These are phyloP conservation scores for Ophiodon elongatus DNA, from an alignment of 2,113 vertebrate species.

Conservation along the genomic window DNA sequence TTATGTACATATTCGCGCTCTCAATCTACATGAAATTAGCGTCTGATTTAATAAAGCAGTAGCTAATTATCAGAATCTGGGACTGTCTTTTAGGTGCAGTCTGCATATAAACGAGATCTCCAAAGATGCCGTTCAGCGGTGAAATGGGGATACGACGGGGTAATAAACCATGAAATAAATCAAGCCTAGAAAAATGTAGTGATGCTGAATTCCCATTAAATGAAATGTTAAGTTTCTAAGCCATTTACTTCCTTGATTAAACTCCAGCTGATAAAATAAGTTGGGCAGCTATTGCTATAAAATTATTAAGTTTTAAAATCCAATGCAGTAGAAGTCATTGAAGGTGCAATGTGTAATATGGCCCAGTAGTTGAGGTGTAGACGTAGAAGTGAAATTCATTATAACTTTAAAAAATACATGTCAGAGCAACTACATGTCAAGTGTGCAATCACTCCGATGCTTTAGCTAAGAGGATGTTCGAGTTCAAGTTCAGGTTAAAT, in stretches of 20 bases:
- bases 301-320: background rate
- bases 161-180: constrained; percentile 40
- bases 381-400: too few species aligned
- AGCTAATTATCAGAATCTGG: constrained; percentile 66
- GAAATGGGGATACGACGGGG: constrained; percentile 9
- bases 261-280: background rate
- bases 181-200: constrained; percentile 16
- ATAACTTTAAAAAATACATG: too few species aligned
- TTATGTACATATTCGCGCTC: constrained; percentile 69
- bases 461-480: background rate
- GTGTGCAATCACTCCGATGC: background rate
- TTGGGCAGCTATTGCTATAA: background rate
- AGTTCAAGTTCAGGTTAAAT: constrained; percentile 21
- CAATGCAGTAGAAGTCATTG: constrained; percentile 11
- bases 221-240: constrained; percentile 27
- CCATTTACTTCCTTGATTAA: constrained; percentile 16
- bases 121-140: constrained; percentile 32
- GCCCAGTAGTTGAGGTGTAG: too few species aligned
- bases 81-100: constrained; percentile 51
- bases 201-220: constrained; percentile 17
- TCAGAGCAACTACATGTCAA: too few species aligned
- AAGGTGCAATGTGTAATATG: background rate
- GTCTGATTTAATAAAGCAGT: constrained; percentile 54
- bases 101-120: constrained; percentile 44
- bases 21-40: constrained; percentile 73